These are phyloP conservation scores for Euplexia lucipara DNA, from an alignment of 2,888 invertebrate species.

Conservation along the genomic window DNA sequence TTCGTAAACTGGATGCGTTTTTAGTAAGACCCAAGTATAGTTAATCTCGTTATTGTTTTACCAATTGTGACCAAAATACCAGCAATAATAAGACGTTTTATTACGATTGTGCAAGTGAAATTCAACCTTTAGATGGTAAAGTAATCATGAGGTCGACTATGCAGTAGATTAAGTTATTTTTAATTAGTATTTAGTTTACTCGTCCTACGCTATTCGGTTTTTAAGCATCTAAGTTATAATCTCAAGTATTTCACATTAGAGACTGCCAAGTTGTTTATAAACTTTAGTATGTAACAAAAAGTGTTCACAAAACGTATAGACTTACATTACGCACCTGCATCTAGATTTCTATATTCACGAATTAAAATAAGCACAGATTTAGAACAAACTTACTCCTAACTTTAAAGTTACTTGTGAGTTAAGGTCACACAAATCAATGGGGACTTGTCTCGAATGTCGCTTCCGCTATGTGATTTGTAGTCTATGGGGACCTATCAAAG, in stretches of 20 bases:
- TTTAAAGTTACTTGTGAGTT: not conserved
- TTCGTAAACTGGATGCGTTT: not conserved
- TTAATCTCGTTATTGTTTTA: not conserved
- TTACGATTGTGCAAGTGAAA: not conserved
- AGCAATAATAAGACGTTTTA: not conserved
- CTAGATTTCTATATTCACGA: not conserved
- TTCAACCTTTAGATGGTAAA: not conserved
- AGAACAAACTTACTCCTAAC: not conserved
- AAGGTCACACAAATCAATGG: too few species aligned
- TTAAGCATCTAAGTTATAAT: not conserved
- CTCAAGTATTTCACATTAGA: not conserved
- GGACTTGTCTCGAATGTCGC: too few species aligned
- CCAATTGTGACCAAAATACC: not conserved
- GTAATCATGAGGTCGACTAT: not conserved
- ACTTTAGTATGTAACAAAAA: not conserved
- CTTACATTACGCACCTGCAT: not conserved
- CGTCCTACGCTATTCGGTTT: not conserved
- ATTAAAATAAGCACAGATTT: not conserved
- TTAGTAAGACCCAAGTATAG: not conserved
- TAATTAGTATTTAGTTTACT: not conserved
- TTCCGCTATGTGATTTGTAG: too few species aligned
- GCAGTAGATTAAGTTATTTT: not conserved
- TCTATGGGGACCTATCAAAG: too few species aligned
- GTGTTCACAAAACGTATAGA: conserved; percentile 10
- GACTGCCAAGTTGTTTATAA: not conserved